These are phyloP conservation scores for Orussus abietinus DNA, from an alignment of 1,140 invertebrate species.

Conservation along the genomic window DNA sequence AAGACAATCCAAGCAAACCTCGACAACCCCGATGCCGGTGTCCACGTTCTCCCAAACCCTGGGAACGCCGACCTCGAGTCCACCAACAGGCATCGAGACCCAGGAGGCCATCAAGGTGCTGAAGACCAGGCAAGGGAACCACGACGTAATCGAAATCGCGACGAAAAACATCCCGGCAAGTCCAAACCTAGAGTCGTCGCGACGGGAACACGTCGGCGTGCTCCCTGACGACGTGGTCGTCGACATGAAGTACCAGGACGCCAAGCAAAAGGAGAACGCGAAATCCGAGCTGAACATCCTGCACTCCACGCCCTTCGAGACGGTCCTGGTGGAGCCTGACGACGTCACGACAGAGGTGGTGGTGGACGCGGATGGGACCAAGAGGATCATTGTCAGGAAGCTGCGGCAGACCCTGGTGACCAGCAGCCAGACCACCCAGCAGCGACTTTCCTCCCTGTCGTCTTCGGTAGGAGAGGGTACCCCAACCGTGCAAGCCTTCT, in stretches of 20 bases:
- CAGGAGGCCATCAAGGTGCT: conserved; percentile 67
- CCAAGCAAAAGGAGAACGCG: conserved; percentile 49
- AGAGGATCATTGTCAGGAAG: conserved; percentile 73
- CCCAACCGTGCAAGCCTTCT: conserved; percentile 57
- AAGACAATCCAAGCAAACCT: conserved; percentile 40
- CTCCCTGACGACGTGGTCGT: conserved; percentile 60
- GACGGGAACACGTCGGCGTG: conserved; percentile 11
- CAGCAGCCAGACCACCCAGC: conserved; percentile 46
- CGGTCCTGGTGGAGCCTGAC: conserved; percentile 71
- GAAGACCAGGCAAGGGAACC: conserved; percentile 63
- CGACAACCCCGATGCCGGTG: conserved; percentile 33
- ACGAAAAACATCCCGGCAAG: conserved; percentile 58
- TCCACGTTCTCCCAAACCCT: conserved; percentile 28
- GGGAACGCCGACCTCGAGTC: conserved; percentile 15
- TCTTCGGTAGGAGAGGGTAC: conserved; percentile 48
- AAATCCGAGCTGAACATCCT: conserved; percentile 63
- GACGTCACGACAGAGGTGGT: conserved; percentile 74
- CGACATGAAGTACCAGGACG: conserved; percentile 68
- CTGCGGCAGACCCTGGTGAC: conserved; percentile 50
- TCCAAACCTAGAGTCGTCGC: conserved; percentile 42
- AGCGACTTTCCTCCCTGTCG: conserved; percentile 43
- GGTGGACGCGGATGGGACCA: conserved; percentile 75
- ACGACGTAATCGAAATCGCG: conserved; percentile 75
- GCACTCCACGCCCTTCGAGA: conserved; percentile 69
- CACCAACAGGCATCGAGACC: conserved; percentile 16